Evolutionary conservation across 2,888 invertebrate genomes (phyloP).

Genomic region (Marronus borbonicus): DNA sequence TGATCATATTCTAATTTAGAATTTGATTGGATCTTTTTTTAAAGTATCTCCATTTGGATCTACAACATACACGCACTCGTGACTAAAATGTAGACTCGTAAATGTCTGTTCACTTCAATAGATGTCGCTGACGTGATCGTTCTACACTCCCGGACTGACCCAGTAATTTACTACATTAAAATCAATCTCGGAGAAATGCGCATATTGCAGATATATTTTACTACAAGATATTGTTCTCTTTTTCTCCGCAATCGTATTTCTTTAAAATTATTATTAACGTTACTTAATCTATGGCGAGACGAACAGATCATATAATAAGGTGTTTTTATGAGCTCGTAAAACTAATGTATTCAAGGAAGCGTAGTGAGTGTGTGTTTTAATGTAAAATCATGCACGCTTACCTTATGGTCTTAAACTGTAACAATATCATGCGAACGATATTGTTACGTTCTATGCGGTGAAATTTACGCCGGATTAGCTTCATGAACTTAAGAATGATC

Average conservation of each 20-base stretch:
- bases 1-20: too few relatives aligned
- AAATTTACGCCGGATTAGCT: background rate
- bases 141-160: too few relatives aligned
- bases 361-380: conserved; percentile 36
- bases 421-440: conserved; percentile 20
- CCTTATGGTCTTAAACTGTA: conserved; percentile 37
- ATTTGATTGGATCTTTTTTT: too few relatives aligned
- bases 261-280: conserved; percentile 16
- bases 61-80: background rate
- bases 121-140: conserved; percentile 31
- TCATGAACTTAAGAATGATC: conserved; percentile 22
- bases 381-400: conserved; percentile 35
- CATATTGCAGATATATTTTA: background rate
- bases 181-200: too few relatives aligned
- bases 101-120: background rate
- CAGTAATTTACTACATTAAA: too few relatives aligned
- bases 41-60: background rate
- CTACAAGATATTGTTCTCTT: background rate
- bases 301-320: conserved; percentile 40
- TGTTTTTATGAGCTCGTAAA: conserved; percentile 45
- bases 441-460: background rate
- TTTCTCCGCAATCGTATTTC: conserved; percentile 11
- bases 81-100: conserved; percentile 5
- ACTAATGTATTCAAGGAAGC: conserved; percentile 39
- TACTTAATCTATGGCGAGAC: conserved; percentile 24